Percentiles rank a stretch among this genome's conserved stretches.
phyloP scores from a whole-genome alignment of 2,797 vertebrate genomes.

The Chelon labrosus region DNA sequence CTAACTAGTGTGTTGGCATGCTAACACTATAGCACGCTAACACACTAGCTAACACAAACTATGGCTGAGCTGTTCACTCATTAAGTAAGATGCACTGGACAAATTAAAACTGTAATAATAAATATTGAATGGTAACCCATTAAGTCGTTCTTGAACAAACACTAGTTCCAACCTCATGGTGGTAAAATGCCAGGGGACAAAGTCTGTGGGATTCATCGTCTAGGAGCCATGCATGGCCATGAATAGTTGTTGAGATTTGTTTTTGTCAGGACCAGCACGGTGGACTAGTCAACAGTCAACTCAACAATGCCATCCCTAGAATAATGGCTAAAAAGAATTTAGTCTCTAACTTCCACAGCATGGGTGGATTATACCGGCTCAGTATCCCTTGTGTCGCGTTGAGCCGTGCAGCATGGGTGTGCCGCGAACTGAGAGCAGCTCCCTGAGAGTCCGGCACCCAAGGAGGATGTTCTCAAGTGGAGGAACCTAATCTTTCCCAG shows the following conservation, averaged over 20 bases:
- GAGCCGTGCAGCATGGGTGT: constrained; percentile 61
- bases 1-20: not conserved
- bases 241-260: no score
- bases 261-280: not conserved
- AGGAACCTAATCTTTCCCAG: constrained; percentile 90
- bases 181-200: constrained; percentile 2
- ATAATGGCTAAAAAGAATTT: not conserved
- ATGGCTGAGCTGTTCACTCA: not conserved
- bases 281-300: not conserved
- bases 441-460: constrained; percentile 72
- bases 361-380: constrained; percentile 12
- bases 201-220: not conserved
- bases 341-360: not conserved
- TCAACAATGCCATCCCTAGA: not conserved
- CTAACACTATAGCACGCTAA: not conserved
- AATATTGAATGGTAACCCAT: not conserved
- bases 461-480: constrained; percentile 85
- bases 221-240: not conserved
- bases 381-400: constrained; percentile 3
- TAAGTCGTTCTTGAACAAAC: not conserved
- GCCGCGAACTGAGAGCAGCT: constrained; percentile 76
- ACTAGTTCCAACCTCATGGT: not conserved
- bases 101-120: not conserved
- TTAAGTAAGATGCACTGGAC: not conserved
- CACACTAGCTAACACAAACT: not conserved